Evolutionary conservation across 2,797 vertebrate species (phyloP).

Genomic region (Ispidina picta): DNA sequence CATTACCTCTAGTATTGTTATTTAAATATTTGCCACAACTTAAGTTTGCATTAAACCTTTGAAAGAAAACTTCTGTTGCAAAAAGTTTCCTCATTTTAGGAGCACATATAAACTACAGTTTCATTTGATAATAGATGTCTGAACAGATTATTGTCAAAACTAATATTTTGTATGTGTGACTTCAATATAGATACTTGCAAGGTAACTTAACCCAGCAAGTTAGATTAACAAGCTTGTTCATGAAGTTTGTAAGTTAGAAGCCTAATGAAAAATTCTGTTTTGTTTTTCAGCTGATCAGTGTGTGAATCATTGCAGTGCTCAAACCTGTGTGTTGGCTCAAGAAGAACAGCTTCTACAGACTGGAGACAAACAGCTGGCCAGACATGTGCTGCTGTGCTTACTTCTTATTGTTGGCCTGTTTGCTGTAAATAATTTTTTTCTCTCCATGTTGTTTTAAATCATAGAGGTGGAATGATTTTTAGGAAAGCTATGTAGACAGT

Average conservation of each 20-base stretch:
- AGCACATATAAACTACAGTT: not conserved
- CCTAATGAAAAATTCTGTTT: constrained; percentile 56
- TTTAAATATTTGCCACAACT: not conserved
- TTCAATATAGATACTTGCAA: not conserved
- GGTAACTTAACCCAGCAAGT: not conserved
- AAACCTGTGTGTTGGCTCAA: constrained; percentile 85
- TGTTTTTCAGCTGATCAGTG: constrained; percentile 83
- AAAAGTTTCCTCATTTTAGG: not conserved
- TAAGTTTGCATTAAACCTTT: not conserved
- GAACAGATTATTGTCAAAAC: not conserved
- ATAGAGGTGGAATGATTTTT: not conserved
- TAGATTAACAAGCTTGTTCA: not conserved
- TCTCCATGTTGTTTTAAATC: not conserved
- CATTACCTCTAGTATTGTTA: not conserved
- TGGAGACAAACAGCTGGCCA: constrained; percentile 85
- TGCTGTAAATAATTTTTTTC: constrained; percentile 85
- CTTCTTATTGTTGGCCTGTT: constrained; percentile 88
- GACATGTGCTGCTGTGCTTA: constrained; percentile 89
- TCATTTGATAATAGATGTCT: not conserved
- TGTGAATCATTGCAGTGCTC: constrained; percentile 82
- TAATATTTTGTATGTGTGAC: not conserved
- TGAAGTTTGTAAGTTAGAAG: not conserved
- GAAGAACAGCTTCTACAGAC: constrained; percentile 84
- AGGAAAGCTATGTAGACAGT: not conserved
- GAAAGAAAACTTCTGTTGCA: not conserved